phyloP scores from a whole-genome alignment of 2,888 invertebrate species.

The Trissolcus japonicus region DNA sequence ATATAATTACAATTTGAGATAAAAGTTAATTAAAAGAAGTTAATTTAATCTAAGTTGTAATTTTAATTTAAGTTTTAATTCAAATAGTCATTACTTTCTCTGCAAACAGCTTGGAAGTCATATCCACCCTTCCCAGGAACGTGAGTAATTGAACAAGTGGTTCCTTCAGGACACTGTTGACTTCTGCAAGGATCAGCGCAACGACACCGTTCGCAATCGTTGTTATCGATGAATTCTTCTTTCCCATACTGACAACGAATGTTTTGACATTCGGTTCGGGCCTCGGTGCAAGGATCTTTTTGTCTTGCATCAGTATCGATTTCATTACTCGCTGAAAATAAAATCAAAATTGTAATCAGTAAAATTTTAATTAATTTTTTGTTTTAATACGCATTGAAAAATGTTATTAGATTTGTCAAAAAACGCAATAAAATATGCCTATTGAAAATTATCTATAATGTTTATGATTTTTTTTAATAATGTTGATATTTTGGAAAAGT shows the following conservation, averaged over 20 bases:
- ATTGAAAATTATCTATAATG: no score
- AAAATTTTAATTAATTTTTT: neutral
- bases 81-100: slow-evolving; percentile 78
- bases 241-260: slow-evolving; percentile 85
- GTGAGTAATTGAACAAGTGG: slow-evolving; percentile 82
- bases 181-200: slow-evolving; percentile 86
- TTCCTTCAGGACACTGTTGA: slow-evolving; percentile 80
- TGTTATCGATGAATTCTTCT: slow-evolving; percentile 79
- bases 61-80: neutral
- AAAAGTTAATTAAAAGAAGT: no score
- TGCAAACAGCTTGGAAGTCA: slow-evolving; percentile 81
- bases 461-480: no score
- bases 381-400: no score
- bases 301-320: slow-evolving; percentile 72
- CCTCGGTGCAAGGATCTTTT: slow-evolving; percentile 79
- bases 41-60: neutral
- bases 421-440: no score
- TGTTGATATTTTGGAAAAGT: no score
- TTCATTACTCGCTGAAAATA: slow-evolving; percentile 70
- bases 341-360: neutral
- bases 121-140: slow-evolving; percentile 70
- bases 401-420: no score
- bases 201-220: slow-evolving; percentile 84
- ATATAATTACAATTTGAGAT: no score
- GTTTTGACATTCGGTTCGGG: slow-evolving; percentile 80